Conservation (phyloP, 2,797 vertebrate genomes). For the Paguma larvata region DNA sequence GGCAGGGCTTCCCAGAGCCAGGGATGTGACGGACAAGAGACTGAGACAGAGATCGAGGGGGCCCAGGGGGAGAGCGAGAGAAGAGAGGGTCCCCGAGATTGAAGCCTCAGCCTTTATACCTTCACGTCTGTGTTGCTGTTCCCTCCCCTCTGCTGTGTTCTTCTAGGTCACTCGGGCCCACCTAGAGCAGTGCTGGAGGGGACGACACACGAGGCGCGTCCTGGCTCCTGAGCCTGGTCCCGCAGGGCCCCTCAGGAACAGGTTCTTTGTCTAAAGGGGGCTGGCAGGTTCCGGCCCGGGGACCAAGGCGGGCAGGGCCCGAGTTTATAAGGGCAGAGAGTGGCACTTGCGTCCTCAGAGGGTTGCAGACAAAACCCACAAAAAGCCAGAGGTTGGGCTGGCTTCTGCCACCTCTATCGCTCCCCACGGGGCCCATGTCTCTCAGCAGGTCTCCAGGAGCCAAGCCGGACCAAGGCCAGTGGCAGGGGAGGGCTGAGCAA, state of each 20-base stretch:
- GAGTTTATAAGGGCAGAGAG: not conserved
- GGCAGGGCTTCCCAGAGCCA: not conserved
- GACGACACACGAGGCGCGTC: accelerated
- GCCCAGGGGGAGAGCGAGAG: not conserved
- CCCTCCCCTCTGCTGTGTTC: not conserved
- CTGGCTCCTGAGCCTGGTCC: not conserved
- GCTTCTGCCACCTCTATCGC: not conserved
- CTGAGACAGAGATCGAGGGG: too few species aligned
- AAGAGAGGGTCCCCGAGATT: not conserved
- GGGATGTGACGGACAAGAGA: not conserved
- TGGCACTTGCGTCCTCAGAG: not conserved
- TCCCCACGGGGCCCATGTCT: accelerated
- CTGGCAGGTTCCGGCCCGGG: not conserved
- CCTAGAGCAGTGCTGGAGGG: not conserved
- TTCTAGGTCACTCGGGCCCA: not conserved
- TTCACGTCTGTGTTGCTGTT: not conserved
- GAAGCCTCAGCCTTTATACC: too few species aligned
- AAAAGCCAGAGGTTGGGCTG: not conserved
- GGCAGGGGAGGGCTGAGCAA: not conserved
- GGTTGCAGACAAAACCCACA: not conserved
- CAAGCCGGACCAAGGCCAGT: not conserved
- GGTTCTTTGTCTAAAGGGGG: not conserved
- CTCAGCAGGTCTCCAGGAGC: not conserved
- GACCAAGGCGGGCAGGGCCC: not conserved
- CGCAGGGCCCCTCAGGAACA: not conserved